A percentile compares a stretch with the other conserved stretches of the same genome.
These are phyloP conservation scores for Cloeon dipterum DNA, from an alignment of 2,888 invertebrate species.

Conservation along the genomic window DNA sequence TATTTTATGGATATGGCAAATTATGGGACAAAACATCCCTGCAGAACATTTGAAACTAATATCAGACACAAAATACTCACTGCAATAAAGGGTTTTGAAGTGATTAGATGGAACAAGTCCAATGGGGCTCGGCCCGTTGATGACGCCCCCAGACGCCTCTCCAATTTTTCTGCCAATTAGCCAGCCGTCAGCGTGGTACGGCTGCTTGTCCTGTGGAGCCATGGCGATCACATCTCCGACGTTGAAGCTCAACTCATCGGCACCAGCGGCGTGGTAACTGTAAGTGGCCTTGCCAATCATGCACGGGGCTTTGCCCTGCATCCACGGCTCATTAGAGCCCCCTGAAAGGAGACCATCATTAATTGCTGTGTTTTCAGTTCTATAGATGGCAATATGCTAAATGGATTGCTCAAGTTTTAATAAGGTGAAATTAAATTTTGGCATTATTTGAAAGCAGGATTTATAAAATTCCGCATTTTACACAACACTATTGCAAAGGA, in stretches of 20 bases:
- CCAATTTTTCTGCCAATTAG: not conserved
- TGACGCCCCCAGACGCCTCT: not conserved
- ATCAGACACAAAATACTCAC: no score
- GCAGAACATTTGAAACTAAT: no score
- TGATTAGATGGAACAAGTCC: not conserved
- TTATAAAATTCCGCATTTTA: no score
- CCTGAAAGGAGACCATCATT: no score
- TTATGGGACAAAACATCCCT: no score
- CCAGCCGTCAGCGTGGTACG: conserved; percentile 13
- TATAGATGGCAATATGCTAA: not conserved
- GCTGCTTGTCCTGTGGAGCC: conserved; percentile 68
- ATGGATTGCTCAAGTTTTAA: no score
- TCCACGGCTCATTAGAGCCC: no score
- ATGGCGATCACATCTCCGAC: conserved; percentile 54
- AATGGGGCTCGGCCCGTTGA: not conserved
- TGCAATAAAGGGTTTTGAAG: not conserved
- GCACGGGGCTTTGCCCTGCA: not conserved
- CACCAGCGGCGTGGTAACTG: conserved; percentile 45
- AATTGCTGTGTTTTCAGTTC: not conserved
- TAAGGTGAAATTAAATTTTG: no score
- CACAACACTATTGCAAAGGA: no score
- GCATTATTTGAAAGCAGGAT: no score
- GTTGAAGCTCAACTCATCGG: conserved; percentile 53
- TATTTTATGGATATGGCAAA: no score
- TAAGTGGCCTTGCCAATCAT: conserved; percentile 26